A percentile compares a stretch with the other conserved stretches of the same genome.
Conservation (phyloP, 35 echinoderm and acorn worm genomes). For the Lytechinus pictus region DNA sequence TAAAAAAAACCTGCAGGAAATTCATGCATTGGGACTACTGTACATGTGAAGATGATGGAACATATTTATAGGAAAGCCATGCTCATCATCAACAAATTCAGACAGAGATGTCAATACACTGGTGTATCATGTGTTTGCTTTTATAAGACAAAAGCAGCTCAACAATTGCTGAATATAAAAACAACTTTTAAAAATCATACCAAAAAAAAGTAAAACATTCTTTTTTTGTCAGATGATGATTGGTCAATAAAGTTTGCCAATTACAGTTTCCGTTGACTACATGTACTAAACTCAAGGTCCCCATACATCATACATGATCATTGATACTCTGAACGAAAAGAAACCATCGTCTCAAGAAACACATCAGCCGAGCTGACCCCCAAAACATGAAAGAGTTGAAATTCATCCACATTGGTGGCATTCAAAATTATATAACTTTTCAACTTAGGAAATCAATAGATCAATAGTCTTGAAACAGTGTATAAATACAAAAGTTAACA, state of each 20-base stretch:
- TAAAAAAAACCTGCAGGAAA: neutral
- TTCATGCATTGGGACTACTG: neutral
- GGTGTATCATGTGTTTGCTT: too few relatives aligned
- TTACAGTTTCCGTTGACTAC: neutral
- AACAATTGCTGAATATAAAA: neutral
- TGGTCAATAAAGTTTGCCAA: neutral
- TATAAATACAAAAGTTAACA: too few relatives aligned
- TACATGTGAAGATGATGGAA: neutral
- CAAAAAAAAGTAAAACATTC: neutral
- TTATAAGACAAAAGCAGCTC: neutral
- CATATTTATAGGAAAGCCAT: neutral
- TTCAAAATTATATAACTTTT: too few relatives aligned
- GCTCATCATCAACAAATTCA: neutral
- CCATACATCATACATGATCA: neutral
- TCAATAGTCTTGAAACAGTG: too few relatives aligned
- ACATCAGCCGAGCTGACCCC: neutral
- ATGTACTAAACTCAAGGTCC: neutral
- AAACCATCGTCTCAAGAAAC: neutral
- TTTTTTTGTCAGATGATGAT: neutral
- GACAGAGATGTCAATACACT: neutral
- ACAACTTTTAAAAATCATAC: neutral
- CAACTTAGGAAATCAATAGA: too few relatives aligned
- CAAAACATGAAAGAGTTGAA: neutral
- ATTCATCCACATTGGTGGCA: too few relatives aligned
- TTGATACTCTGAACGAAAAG: neutral